These are phyloP conservation scores for Liodrosophila aerea DNA, from an alignment of 2,888 invertebrate species.

Conservation along the genomic window DNA sequence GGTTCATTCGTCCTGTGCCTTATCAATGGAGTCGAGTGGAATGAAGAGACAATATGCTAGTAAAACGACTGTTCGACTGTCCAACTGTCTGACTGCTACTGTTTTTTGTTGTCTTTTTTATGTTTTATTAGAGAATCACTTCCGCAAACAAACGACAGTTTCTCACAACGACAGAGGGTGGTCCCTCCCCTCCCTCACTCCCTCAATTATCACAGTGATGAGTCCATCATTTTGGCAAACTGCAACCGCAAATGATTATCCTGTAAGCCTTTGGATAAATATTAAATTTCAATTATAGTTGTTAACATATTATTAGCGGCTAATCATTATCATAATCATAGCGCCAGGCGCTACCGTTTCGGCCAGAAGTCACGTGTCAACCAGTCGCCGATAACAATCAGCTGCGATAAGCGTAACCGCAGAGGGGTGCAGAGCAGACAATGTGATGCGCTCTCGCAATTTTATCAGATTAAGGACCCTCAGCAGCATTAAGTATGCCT, in stretches of 20 bases:
- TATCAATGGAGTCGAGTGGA: conserved; percentile 48
- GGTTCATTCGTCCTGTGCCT: conserved; percentile 45
- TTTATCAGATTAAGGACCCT: conserved; percentile 68
- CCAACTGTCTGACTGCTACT: conserved; percentile 39
- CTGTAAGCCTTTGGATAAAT: conserved; percentile 80
- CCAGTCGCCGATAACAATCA: conserved; percentile 65
- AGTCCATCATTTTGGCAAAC: conserved; percentile 59
- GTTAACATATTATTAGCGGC: conserved; percentile 74
- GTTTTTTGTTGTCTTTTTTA: conserved; percentile 40
- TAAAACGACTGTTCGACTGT: conserved; percentile 40
- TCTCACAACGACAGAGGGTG: conserved; percentile 48
- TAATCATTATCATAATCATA: conserved; percentile 46
- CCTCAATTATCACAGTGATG: conserved; percentile 58
- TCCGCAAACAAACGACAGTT: conserved; percentile 63
- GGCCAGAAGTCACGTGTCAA: conserved; percentile 66
- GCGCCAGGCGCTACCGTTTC: conserved; percentile 38
- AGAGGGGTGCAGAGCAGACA: conserved; percentile 48
- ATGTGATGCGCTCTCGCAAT: conserved; percentile 63
- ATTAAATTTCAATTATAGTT: conserved; percentile 82
- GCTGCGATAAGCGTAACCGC: conserved; percentile 49
- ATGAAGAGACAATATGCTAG: conserved; percentile 55
- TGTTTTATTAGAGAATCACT: conserved; percentile 71
- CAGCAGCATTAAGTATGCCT: conserved; percentile 27
- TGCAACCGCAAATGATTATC: conserved; percentile 76
- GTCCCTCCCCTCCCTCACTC: too few relatives aligned